These are phyloP conservation scores for Patiria pectinifera DNA, from an alignment of 53 echinoderm and acorn worm genomes.

Conservation along the genomic window DNA sequence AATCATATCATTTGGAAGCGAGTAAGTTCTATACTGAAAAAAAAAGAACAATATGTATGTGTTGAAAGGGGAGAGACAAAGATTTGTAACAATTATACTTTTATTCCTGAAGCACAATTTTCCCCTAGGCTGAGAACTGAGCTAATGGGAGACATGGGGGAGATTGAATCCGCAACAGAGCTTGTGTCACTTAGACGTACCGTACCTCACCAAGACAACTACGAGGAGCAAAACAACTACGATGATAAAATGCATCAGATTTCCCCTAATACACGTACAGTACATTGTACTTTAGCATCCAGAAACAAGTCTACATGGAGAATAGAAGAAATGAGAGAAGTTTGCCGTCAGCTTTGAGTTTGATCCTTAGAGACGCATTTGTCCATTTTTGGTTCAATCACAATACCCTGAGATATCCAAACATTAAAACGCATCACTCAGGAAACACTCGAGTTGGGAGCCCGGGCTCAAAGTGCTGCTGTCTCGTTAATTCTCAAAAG, in stretches of 20 bases:
- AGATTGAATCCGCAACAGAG: background rate
- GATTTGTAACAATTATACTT: no score
- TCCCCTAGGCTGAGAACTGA: no score
- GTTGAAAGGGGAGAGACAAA: no score
- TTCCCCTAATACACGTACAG: background rate
- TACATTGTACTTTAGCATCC: no score
- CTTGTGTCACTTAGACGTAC: no score
- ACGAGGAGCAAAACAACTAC: background rate
- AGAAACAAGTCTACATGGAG: no score
- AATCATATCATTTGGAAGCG: no score
- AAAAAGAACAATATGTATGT: no score
- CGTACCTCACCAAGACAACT: background rate
- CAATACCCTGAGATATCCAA: conserved; percentile 1
- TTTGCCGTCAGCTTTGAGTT: background rate
- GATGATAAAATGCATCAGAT: background rate
- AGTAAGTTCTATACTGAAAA: no score
- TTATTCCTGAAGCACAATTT: no score
- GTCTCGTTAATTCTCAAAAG: conserved; percentile 41
- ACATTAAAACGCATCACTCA: conserved; percentile 33
- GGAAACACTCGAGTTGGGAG: conserved; percentile 51
- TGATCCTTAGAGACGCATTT: background rate
- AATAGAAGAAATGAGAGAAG: background rate
- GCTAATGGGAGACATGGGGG: no score
- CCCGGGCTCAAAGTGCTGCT: conserved; percentile 17
- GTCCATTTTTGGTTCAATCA: background rate